Evolutionary conservation across 2,888 invertebrate species (phyloP).

Genomic region (Dynastes grantii): DNA sequence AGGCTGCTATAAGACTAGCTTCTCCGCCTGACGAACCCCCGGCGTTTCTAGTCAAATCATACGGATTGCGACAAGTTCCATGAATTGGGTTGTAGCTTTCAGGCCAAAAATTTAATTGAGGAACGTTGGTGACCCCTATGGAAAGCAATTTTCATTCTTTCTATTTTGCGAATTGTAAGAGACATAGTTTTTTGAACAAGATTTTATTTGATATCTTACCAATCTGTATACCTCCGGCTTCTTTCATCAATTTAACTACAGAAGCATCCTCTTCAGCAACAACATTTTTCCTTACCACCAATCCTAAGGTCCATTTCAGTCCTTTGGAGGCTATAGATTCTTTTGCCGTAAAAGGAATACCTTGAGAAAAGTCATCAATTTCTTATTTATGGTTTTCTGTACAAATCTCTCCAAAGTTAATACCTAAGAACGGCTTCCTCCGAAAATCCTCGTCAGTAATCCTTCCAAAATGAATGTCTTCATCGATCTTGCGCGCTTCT

Average conservation of each 20-base stretch:
- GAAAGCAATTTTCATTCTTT: not conserved
- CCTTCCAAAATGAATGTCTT: conserved; percentile 75
- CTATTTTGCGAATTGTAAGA: not conserved
- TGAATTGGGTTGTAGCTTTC: conserved; percentile 92
- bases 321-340: conserved; percentile 74
- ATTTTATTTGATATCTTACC: conserved; percentile 67
- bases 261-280: conserved; percentile 83
- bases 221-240: conserved; percentile 91
- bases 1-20: conserved; percentile 82
- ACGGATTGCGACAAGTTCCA: conserved; percentile 94
- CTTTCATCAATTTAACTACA: conserved; percentile 78
- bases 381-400: no score
- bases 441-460: conserved; percentile 77
- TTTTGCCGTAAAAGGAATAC: conserved; percentile 89
- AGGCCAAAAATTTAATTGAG: conserved; percentile 94
- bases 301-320: conserved; percentile 86
- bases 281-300: conserved; percentile 79
- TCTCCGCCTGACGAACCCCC: conserved; percentile 98
- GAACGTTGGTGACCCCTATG: conserved; percentile 82
- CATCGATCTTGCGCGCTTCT: conserved; percentile 85
- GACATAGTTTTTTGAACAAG: not conserved
- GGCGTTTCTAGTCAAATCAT: conserved; percentile 86
- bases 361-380: conserved; percentile 65
- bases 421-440: conserved; percentile 84
- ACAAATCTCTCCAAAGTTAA: not conserved